A percentile compares a stretch with the other conserved stretches of the same genome.
These are phyloP conservation scores for Oncorhynchus masou DNA, from an alignment of 2,113 vertebrate genomes.

Conservation along the genomic window DNA sequence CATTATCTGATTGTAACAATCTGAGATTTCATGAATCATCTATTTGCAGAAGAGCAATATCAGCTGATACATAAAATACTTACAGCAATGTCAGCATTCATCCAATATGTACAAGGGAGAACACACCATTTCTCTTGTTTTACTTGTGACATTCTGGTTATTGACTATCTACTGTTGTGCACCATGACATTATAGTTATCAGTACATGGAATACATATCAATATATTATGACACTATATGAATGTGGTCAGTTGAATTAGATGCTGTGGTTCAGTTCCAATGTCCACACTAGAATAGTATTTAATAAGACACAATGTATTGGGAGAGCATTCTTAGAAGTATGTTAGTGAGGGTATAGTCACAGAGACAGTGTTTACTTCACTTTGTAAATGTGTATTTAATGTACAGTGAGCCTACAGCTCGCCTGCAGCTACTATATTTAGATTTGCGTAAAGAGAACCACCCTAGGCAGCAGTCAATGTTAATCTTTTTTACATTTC, in stretches of 20 bases:
- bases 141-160: constrained; percentile 55
- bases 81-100: constrained; percentile 36
- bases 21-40: constrained; percentile 41
- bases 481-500: constrained; percentile 47
- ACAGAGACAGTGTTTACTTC: no score
- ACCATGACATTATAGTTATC: constrained; percentile 34
- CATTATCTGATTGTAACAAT: constrained; percentile 10
- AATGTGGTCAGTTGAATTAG: not conserved
- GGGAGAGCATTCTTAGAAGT: no score
- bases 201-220: constrained; percentile 27
- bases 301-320: no score
- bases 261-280: constrained; percentile 17
- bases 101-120: constrained; percentile 34
- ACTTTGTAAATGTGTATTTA: no score
- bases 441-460: not conserved
- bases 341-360: no score
- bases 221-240: constrained; percentile 16
- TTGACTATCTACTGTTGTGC: constrained; percentile 47
- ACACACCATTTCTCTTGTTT: constrained; percentile 36
- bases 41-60: not conserved
- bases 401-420: no score
- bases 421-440: constrained; percentile 5
- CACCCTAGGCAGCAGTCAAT: constrained; percentile 27
- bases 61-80: constrained; percentile 41
- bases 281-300: no score